phyloP scores from a whole-genome alignment of 2,797 vertebrate genomes.

The Peromyscus melanophrys region DNA sequence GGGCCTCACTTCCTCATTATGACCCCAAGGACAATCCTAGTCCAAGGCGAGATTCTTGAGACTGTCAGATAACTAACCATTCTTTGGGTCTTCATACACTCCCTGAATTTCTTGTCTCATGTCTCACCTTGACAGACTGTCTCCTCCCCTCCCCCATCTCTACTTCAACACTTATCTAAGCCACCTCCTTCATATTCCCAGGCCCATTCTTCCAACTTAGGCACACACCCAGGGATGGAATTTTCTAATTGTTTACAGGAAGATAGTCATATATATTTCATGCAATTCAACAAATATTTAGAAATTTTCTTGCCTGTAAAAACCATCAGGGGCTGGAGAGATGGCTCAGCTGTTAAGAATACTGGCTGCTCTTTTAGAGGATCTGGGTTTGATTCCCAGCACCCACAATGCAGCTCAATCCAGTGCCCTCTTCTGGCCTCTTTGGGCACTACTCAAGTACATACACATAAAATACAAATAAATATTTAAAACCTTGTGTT shows the following conservation, averaged over 20 bases:
- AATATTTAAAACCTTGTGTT: not conserved
- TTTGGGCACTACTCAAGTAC: not conserved
- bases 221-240: not conserved
- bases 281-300: not conserved
- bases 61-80: not conserved
- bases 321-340: too few species aligned
- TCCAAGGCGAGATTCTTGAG: not conserved
- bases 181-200: not conserved
- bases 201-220: not conserved
- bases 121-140: not conserved
- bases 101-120: not conserved
- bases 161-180: not conserved
- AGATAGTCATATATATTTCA: slow-evolving; percentile 51
- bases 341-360: too few species aligned
- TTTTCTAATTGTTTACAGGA: not conserved
- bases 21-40: not conserved
- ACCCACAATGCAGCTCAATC: not conserved
- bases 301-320: not conserved
- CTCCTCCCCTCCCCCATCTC: not conserved
- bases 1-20: not conserved
- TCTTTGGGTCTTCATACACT: not conserved
- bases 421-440: not conserved
- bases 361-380: not conserved
- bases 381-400: not conserved
- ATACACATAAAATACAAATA: not conserved